A percentile compares a stretch with the other conserved stretches of the same genome.
phyloP scores from a whole-genome alignment of 2,113 vertebrate species.

The Origma solitaria region DNA sequence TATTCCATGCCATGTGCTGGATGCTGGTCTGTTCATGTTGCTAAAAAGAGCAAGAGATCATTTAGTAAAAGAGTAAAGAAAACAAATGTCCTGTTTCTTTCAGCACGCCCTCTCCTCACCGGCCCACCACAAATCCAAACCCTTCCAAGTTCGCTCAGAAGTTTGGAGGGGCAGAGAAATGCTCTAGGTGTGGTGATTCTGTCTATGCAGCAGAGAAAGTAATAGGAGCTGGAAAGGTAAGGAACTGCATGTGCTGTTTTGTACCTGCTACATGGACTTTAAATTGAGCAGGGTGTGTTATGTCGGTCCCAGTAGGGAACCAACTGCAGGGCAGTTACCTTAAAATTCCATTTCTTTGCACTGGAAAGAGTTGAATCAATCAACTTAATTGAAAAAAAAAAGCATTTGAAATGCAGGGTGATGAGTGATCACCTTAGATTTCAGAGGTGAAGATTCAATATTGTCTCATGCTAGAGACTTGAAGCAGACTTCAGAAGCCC shows the following conservation, averaged over 20 bases:
- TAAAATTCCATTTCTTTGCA: background rate
- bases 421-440: background rate
- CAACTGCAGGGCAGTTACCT: background rate
- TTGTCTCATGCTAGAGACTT: rapidly evolving
- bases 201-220: constrained; percentile 95
- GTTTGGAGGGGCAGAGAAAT: constrained; percentile 89
- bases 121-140: constrained; percentile 87
- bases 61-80: background rate
- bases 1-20: background rate
- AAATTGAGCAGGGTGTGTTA: background rate
- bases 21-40: background rate
- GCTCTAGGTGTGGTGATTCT: constrained; percentile 86
- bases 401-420: background rate
- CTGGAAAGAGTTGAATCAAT: background rate
- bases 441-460: background rate
- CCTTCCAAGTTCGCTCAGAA: constrained; percentile 94
- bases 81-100: background rate
- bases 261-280: rapidly evolving
- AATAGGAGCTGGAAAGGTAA: constrained; percentile 93
- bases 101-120: constrained; percentile 75
- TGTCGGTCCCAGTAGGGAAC: background rate
- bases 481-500: background rate
- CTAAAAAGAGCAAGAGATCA: background rate
- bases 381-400: background rate
- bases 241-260: background rate